phyloP scores from a whole-genome alignment of 2,888 invertebrate species.

The Oscheius sp. region DNA sequence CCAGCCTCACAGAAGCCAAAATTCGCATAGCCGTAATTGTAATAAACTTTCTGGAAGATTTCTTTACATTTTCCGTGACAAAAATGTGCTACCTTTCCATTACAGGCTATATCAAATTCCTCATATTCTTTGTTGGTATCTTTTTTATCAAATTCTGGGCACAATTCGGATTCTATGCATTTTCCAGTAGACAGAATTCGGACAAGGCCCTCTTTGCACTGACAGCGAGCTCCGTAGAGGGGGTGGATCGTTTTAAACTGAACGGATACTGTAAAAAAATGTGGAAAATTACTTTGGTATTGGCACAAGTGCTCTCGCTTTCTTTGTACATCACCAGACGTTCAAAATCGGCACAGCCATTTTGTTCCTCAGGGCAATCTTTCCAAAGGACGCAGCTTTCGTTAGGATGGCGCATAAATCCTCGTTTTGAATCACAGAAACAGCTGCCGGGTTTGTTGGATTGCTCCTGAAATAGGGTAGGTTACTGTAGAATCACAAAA shows the following conservation, averaged over 20 bases:
- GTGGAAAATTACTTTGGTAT: too few relatives aligned
- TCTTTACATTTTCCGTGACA: too few relatives aligned
- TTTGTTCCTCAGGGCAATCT: not conserved
- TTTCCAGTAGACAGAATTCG: not conserved
- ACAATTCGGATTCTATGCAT: not conserved
- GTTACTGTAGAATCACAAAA: not conserved
- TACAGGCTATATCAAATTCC: not conserved
- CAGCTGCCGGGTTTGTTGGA: not conserved
- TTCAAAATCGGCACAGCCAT: not conserved
- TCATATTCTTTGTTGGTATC: not conserved
- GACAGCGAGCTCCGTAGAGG: not conserved
- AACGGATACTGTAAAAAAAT: not conserved
- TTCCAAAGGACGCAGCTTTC: not conserved
- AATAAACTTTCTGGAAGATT: not conserved
- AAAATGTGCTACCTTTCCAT: not conserved
- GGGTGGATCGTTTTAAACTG: not conserved
- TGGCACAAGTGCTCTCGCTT: not conserved
- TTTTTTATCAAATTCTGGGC: not conserved
- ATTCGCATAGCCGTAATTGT: not conserved
- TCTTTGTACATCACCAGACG: not conserved
- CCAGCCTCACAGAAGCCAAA: not conserved
- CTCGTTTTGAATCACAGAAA: not conserved
- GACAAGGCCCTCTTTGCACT: not conserved
- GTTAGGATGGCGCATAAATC: not conserved
- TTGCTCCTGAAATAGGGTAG: too few relatives aligned